A percentile compares a stretch with the other conserved stretches of the same genome.
Conservation (phyloP, 1,140 invertebrate genomes). For the Euschistus heros region DNA sequence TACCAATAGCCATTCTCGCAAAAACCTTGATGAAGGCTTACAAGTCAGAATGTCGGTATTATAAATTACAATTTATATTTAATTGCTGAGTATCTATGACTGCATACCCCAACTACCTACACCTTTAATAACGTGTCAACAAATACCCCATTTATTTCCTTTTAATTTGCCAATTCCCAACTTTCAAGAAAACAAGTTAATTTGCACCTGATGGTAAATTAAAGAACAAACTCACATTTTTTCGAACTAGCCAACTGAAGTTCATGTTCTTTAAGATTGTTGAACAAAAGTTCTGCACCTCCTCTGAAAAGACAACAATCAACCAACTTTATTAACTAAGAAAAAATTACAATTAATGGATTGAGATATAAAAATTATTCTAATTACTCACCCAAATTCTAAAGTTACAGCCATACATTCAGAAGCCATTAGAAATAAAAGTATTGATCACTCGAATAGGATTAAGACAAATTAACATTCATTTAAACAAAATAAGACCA, state of each 20-base stretch:
- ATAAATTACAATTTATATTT: no score
- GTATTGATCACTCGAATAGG: no score
- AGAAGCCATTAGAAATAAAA: background rate
- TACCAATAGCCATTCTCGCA: no score
- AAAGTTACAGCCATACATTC: conserved; percentile 15
- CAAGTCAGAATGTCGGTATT: no score
- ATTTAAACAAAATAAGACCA: no score
- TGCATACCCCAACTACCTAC: no score
- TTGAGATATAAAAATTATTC: background rate
- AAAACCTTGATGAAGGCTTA: no score
- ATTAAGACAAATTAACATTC: no score
- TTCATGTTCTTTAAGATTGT: conserved; percentile 62
- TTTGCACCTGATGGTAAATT: background rate
- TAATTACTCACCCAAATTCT: conserved; percentile 20
- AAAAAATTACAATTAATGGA: background rate
- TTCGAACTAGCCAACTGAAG: conserved; percentile 46
- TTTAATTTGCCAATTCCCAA: no score
- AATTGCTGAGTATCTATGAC: no score
- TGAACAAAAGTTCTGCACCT: conserved; percentile 77
- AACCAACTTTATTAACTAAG: background rate
- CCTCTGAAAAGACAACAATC: conserved; percentile 48
- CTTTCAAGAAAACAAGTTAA: conserved; percentile 35
- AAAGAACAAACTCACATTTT: conserved; percentile 1
- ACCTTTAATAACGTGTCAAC: no score
- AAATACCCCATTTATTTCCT: no score